Evolutionary conservation across 2,113 vertebrate genomes (phyloP).

Genomic region (Ciconia maguari): DNA sequence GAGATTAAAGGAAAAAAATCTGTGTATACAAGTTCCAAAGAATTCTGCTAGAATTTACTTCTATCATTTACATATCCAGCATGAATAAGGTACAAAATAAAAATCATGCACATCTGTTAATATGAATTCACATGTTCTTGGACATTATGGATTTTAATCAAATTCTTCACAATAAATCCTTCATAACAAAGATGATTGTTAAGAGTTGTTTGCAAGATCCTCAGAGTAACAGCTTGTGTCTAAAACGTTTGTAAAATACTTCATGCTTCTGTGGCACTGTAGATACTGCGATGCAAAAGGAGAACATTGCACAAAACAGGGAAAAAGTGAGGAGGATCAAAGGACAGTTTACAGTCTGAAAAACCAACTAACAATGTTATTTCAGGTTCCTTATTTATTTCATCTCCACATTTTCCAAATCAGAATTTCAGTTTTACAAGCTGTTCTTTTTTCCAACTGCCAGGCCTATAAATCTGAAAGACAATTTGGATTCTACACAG

Average conservation of each 20-base stretch:
- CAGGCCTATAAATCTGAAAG: constrained; percentile 24
- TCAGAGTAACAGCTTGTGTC: neutral
- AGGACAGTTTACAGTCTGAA: neutral
- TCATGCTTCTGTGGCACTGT: neutral
- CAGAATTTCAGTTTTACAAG: constrained; percentile 15
- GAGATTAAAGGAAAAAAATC: constrained; percentile 18
- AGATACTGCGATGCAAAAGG: neutral
- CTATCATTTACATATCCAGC: neutral
- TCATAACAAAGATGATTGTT: neutral
- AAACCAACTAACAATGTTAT: neutral
- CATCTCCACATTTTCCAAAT: neutral
- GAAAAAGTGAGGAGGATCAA: neutral
- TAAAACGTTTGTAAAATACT: neutral
- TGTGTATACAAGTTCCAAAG: neutral
- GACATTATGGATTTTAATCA: neutral
- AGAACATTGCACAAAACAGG: neutral
- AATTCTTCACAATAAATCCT: neutral
- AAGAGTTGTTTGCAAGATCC: neutral
- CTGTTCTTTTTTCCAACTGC: neutral
- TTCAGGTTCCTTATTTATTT: constrained; percentile 7
- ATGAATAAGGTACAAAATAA: neutral
- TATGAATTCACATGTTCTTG: neutral
- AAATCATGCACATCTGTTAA: neutral
- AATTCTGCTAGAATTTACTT: neutral
- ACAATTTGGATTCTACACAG: neutral